These are phyloP conservation scores for Andricus grossulariae DNA, from an alignment of 1,140 invertebrate genomes.

Conservation along the genomic window DNA sequence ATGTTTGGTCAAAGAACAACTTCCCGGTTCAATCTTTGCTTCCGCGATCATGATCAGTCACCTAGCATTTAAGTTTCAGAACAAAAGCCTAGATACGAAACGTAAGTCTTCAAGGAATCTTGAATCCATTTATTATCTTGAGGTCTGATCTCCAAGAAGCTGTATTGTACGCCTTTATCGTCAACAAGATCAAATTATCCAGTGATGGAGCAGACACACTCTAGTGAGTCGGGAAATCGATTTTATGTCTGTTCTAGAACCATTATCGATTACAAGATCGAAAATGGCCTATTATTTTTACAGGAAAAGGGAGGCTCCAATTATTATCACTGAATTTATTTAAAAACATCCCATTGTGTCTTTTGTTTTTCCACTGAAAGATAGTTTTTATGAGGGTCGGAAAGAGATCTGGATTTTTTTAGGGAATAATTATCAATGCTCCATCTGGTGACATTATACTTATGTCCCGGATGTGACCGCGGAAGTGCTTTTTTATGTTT, in stretches of 20 bases:
- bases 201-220: slow-evolving; percentile 60
- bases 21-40: slow-evolving; percentile 48
- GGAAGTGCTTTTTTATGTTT: too few species aligned
- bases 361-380: too few species aligned
- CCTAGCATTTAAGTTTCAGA: slow-evolving; percentile 40
- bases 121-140: slow-evolving; percentile 55
- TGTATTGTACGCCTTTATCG: slow-evolving; percentile 64
- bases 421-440: too few species aligned
- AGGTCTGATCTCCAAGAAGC: slow-evolving; percentile 58
- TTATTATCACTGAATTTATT: too few species aligned
- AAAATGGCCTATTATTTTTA: slow-evolving; percentile 8
- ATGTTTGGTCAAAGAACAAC: slow-evolving; percentile 6
- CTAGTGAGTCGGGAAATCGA: slow-evolving; percentile 55
- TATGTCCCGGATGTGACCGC: too few species aligned
- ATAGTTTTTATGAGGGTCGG: too few species aligned
- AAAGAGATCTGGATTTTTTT: too few species aligned
- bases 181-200: slow-evolving; percentile 68
- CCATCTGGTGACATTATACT: too few species aligned
- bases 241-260: slow-evolving; percentile 34
- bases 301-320: neutral
- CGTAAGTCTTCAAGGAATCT: slow-evolving; percentile 61
- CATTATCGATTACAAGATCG: slow-evolving; percentile 24
- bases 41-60: slow-evolving; percentile 26
- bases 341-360: too few species aligned
- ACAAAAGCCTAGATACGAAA: slow-evolving; percentile 46